Evolutionary conservation across 92 coral and sea anemone genomes (phyloP).

Genomic region (Porites divaricata): DNA sequence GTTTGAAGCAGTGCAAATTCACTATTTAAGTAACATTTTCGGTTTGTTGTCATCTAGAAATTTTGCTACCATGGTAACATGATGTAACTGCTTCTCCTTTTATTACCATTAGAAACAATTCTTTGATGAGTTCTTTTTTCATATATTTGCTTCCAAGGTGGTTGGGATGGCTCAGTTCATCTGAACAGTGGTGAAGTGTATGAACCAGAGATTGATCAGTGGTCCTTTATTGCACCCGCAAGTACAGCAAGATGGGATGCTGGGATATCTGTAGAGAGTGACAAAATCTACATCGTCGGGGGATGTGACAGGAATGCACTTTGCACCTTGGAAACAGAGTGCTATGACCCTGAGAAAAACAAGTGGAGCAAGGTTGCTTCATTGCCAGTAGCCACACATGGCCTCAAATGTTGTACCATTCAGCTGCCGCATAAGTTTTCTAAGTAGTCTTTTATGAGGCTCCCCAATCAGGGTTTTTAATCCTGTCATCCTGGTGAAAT

Average conservation of each 20-base stretch:
- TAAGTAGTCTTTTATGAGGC: background rate
- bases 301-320: constrained; percentile 99
- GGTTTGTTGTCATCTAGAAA: too few relatives aligned
- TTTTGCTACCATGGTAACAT: too few relatives aligned
- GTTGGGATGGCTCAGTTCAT: constrained; percentile 97
- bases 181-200: constrained; percentile 94
- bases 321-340: constrained; percentile 95
- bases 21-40: too few relatives aligned
- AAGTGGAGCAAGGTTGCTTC: constrained; percentile 95
- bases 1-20: too few relatives aligned
- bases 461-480: too few relatives aligned
- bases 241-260: constrained; percentile 99
- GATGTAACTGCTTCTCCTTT: too few relatives aligned
- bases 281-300: constrained; percentile 90
- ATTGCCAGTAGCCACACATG: constrained; percentile 96
- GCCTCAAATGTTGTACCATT: constrained; percentile 92
- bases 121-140: background rate
- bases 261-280: constrained; percentile 98
- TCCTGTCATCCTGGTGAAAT: too few relatives aligned
- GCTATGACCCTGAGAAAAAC: constrained; percentile 91
- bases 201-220: constrained; percentile 96
- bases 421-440: constrained; percentile 91
- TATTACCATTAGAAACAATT: too few relatives aligned
- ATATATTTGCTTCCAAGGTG: constrained; percentile 57
- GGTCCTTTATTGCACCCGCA: constrained; percentile 88